phyloP scores from a whole-genome alignment of 2,797 vertebrate genomes.

The Remorina albescens region DNA sequence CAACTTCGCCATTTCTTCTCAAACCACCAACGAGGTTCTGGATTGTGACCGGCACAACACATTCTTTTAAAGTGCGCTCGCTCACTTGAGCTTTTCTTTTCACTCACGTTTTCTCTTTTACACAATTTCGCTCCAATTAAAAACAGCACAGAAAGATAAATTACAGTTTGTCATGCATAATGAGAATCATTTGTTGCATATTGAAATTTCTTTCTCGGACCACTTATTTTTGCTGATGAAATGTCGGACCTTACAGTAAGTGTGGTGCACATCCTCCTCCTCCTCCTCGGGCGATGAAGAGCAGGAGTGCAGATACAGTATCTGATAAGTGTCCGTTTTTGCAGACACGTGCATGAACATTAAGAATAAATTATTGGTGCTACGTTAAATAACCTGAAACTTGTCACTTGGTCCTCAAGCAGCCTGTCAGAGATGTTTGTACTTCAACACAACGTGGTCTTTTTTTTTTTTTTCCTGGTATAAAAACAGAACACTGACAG shows the following conservation, averaged over 20 bases:
- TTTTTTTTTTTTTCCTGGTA: conserved; percentile 8
- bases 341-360: conserved; percentile 61
- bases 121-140: conserved; percentile 58
- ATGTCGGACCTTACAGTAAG: conserved; percentile 57
- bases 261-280: conserved; percentile 22
- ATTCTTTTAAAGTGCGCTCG: conserved; percentile 81
- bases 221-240: conserved; percentile 61
- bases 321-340: conserved; percentile 64
- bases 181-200: conserved; percentile 68
- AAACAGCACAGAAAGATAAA: conserved; percentile 66
- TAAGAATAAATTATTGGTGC: conserved; percentile 67
- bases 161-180: conserved; percentile 72
- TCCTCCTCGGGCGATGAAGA: conserved; percentile 20
- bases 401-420: conserved; percentile 37
- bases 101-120: conserved; percentile 25
- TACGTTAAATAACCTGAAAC: conserved; percentile 66
- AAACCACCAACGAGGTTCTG: conserved; percentile 54
- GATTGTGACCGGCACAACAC: conserved; percentile 73
- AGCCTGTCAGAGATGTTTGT: conserved; percentile 30
- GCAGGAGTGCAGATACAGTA: conserved; percentile 48
- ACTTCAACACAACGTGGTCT: conserved; percentile 34
- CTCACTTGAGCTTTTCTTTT: conserved; percentile 63
- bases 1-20: conserved; percentile 57
- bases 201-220: conserved; percentile 73
- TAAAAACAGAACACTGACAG: conserved; percentile 32